Evolutionary conservation across 2,888 invertebrate genomes (phyloP).

Genomic region (Drosophila peninsularis): DNA sequence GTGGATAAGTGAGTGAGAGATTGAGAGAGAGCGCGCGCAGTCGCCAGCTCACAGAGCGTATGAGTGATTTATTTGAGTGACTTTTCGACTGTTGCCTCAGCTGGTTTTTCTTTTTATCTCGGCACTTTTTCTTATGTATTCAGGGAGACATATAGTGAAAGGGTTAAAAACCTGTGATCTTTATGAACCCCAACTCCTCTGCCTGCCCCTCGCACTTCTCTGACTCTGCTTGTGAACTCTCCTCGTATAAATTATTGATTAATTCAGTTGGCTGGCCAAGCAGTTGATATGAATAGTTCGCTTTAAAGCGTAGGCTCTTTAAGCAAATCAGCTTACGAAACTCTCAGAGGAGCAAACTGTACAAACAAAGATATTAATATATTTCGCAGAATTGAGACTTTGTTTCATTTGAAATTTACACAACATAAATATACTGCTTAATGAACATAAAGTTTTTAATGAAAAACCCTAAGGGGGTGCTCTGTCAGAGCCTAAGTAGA

Average conservation of each 20-base stretch:
- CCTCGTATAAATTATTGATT: constrained; percentile 73
- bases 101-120: constrained; percentile 41
- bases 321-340: constrained; percentile 3
- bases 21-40: constrained; percentile 14
- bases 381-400: constrained; percentile 2
- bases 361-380: not conserved
- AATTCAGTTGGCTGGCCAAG: constrained; percentile 47
- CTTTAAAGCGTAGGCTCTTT: constrained; percentile 38
- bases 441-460: constrained; percentile 38
- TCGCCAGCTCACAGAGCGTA: constrained; percentile 47
- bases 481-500: constrained; percentile 25
- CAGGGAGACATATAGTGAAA: constrained; percentile 67
- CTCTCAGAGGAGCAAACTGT: not conserved
- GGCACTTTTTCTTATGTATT: constrained; percentile 54
- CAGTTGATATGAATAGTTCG: constrained; percentile 32
- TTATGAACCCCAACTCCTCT: constrained; percentile 27
- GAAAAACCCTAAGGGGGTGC: constrained; percentile 34
- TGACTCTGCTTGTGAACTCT: constrained; percentile 48
- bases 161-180: constrained; percentile 78
- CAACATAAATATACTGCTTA: constrained; percentile 26
- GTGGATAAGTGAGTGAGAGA: constrained; percentile 8
- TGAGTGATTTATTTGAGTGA: constrained; percentile 65
- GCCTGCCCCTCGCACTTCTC: not conserved
- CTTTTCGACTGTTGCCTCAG: constrained; percentile 17
- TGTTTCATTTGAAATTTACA: constrained; percentile 12